Evolutionary conservation across 1,140 invertebrate species (phyloP), one percentile per base, ranked within the genome.

Genomic region (Asbolus verrucosus): DNA sequence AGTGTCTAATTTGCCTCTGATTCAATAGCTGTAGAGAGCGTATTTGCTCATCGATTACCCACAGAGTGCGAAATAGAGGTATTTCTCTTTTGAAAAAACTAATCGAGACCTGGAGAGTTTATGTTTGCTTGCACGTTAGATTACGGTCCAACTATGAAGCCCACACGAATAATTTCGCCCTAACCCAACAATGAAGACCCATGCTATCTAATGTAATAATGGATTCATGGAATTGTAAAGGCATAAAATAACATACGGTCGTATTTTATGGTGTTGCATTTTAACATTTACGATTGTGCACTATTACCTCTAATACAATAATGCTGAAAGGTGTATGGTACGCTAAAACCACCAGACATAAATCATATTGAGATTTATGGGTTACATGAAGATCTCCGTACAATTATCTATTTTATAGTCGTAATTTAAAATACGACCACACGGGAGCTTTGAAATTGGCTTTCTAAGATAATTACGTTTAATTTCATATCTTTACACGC

Each of bases 251-350:
- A 4, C 24, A n/a, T 8, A 27, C 46, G 27, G 46, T 27, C 46
- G 46, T 54, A 54, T 54, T 54, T 54, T 21, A 54, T 14, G 46
- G 14, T 18, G 15, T 50, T 50, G 43, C 43, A 54, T 54, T n/a
- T n/a, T n/a, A n/a, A n/a, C n/a, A 54, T 54, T 54, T 54, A 54
- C 46, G 46, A 54, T 54, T 54, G 46, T n/a, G 21, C 19, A 46
- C 41, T 19, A 54, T 54, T 54, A 54, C 27, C 46, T 54, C 27
- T 54, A 54, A 54, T 54, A 24, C 46, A 27, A 54, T 54, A 27
- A 9, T 18, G 2, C 13, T 27, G 21, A 50, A 50, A 50, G 8
- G 24, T 27, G 24, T 8, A 50, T 50, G 6, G 11, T 36, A 1
- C 43, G 46, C 46, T 1, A 54, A 43, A 54, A 24, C 11, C 21